Percentiles rank a stretch among this genome's conserved stretches.
phyloP scores from a whole-genome alignment of 2,888 invertebrate genomes.

The Seladonia tumulorum region DNA sequence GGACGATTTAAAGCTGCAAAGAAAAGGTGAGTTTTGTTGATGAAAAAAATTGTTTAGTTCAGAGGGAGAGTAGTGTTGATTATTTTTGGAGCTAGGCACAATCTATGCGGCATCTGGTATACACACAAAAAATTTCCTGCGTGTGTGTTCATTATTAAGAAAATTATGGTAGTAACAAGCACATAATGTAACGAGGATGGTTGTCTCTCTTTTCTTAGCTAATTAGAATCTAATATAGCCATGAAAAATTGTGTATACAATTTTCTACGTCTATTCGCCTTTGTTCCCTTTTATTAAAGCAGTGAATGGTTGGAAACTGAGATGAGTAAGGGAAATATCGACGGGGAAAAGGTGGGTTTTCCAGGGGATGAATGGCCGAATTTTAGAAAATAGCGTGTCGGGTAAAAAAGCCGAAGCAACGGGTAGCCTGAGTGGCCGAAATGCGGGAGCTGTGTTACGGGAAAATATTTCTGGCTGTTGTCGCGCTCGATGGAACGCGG shows the following conservation, averaged over 20 bases:
- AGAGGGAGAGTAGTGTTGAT: background rate
- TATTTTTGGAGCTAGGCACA: background rate
- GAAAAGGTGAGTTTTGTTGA: too few species aligned
- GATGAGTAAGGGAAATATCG: background rate
- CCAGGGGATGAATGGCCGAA: background rate
- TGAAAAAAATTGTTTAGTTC: background rate
- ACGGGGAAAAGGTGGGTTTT: background rate
- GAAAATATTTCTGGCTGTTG: constrained; percentile 15
- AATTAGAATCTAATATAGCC: too few species aligned
- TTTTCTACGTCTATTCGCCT: background rate
- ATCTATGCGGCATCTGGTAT: background rate
- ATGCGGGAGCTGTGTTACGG: constrained; percentile 13
- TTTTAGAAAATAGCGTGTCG: background rate
- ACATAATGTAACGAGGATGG: too few species aligned
- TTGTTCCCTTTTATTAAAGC: background rate
- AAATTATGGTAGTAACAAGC: background rate
- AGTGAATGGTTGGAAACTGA: background rate
- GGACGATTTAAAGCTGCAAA: too few species aligned
- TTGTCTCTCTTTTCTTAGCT: too few species aligned
- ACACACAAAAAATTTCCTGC: background rate
- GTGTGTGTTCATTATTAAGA: background rate
- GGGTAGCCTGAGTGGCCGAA: background rate
- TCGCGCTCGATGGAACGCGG: background rate
- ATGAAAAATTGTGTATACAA: too few species aligned
- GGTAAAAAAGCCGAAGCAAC: background rate